Evolutionary conservation across 2,113 vertebrate genomes (phyloP).

Genomic region (Megalops atlanticus): DNA sequence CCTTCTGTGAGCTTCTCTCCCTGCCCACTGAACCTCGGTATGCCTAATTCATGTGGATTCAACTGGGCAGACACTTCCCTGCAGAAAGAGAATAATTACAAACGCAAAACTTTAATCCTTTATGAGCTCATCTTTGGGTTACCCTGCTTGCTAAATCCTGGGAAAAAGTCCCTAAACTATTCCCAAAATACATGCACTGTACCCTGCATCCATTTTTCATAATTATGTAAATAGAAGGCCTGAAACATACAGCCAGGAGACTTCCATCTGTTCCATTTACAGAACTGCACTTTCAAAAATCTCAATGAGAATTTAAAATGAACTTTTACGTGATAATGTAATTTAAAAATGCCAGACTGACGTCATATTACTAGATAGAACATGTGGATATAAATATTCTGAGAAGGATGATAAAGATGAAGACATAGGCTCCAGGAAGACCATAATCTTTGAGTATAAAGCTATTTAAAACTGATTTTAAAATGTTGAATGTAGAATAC

Average conservation of each 20-base stretch:
- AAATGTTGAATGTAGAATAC: neutral
- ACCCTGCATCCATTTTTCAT: too few relatives aligned
- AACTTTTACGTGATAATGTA: neutral
- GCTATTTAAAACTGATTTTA: neutral
- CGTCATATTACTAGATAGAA: too few relatives aligned
- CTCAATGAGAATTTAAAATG: too few relatives aligned
- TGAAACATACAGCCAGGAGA: neutral
- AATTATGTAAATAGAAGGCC: neutral
- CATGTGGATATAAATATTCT: too few relatives aligned
- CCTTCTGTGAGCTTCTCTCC: neutral
- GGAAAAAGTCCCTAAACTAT: neutral
- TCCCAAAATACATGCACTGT: neutral
- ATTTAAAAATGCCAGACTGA: neutral
- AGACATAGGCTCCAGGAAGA: neutral
- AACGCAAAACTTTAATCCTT: neutral
- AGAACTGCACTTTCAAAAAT: neutral
- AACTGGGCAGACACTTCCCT: neutral
- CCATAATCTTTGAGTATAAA: neutral
- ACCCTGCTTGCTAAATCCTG: neutral
- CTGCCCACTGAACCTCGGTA: neutral
- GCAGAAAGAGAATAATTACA: constrained; percentile 2
- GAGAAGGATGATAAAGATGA: neutral
- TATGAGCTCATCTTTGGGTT: neutral
- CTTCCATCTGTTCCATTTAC: neutral
- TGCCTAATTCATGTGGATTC: neutral